These are phyloP conservation scores for Brachyistius frenatus DNA, from an alignment of 2,113 vertebrate genomes.

Conservation along the genomic window DNA sequence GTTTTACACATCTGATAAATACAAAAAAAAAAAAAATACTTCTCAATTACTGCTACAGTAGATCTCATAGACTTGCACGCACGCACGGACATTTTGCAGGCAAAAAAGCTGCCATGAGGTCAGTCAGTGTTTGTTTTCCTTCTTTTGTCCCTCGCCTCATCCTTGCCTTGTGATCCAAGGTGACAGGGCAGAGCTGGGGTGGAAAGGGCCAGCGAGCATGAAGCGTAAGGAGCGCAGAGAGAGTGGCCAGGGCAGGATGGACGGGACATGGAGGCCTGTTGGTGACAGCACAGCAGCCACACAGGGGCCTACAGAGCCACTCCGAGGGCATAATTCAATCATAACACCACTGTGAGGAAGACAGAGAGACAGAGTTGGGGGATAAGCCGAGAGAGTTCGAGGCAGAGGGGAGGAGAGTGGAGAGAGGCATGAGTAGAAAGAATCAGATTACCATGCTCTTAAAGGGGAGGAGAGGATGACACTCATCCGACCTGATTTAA, in stretches of 20 bases:
- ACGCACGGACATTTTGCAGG: background rate
- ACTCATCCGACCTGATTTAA: constrained; percentile 81
- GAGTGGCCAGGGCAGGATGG: constrained; percentile 19
- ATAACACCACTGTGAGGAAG: constrained; percentile 66
- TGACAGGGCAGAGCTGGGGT: constrained; percentile 68
- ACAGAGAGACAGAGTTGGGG: constrained; percentile 54
- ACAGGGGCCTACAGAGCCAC: constrained; percentile 49
- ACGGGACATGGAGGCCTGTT: constrained; percentile 49
- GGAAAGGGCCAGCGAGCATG: constrained; percentile 37
- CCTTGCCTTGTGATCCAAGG: constrained; percentile 65
- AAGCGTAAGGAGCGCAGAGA: constrained; percentile 40
- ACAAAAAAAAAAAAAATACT: background rate
- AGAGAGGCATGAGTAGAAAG: constrained; percentile 65
- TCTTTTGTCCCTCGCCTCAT: constrained; percentile 26
- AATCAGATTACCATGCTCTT: constrained; percentile 76
- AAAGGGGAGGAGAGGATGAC: constrained; percentile 72
- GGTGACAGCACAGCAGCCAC: constrained; percentile 64
- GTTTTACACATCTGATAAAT: background rate
- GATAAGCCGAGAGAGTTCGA: constrained; percentile 50
- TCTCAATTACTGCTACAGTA: constrained; percentile 10
- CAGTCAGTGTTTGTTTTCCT: constrained; percentile 52
- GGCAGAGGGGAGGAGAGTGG: constrained; percentile 48
- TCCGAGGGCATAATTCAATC: constrained; percentile 80
- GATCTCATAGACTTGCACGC: background rate
- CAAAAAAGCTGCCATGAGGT: constrained; percentile 51